A percentile compares a stretch with the other conserved stretches of the same genome.
Conservation (phyloP, 1,140 invertebrate genomes). For the Leptinotarsa defecta region DNA sequence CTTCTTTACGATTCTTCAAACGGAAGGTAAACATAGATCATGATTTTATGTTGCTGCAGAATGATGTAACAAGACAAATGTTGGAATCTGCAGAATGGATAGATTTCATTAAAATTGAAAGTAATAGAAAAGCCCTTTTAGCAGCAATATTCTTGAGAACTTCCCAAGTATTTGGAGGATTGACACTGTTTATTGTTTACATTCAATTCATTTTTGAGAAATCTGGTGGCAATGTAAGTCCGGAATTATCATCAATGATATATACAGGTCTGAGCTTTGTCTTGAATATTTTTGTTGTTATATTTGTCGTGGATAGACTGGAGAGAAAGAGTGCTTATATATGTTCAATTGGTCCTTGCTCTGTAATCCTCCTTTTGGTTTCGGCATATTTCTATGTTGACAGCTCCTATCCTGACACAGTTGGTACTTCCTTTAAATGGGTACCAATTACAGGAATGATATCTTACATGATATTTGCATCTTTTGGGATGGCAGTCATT, state of each 20-base stretch:
- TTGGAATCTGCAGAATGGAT: slow-evolving; percentile 39
- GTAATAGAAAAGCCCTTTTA: slow-evolving; percentile 45
- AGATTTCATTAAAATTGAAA: slow-evolving; percentile 43
- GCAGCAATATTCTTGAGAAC: slow-evolving; percentile 41
- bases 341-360: slow-evolving; percentile 34
- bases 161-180: slow-evolving; percentile 45
- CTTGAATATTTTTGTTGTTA: slow-evolving; percentile 1
- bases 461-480: slow-evolving; percentile 39
- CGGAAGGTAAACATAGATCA: slow-evolving; percentile 40
- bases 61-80: slow-evolving; percentile 44
- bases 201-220: slow-evolving; percentile 45
- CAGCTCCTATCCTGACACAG: slow-evolving; percentile 35
- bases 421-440: slow-evolving; percentile 46
- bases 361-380: slow-evolving; percentile 53
- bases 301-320: slow-evolving; percentile 11
- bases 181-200: slow-evolving; percentile 40
- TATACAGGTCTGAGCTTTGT: slow-evolving; percentile 6
- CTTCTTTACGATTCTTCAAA: slow-evolving; percentile 58
- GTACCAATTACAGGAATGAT: slow-evolving; percentile 46
- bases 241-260: slow-evolving; percentile 8
- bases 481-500: slow-evolving; percentile 45
- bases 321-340: slow-evolving; percentile 38
- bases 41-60: slow-evolving; percentile 43
- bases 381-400: slow-evolving; percentile 56
- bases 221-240: slow-evolving; percentile 27